phyloP scores from a whole-genome alignment of 1,140 invertebrate genomes.

The Leptinotarsa texana region DNA sequence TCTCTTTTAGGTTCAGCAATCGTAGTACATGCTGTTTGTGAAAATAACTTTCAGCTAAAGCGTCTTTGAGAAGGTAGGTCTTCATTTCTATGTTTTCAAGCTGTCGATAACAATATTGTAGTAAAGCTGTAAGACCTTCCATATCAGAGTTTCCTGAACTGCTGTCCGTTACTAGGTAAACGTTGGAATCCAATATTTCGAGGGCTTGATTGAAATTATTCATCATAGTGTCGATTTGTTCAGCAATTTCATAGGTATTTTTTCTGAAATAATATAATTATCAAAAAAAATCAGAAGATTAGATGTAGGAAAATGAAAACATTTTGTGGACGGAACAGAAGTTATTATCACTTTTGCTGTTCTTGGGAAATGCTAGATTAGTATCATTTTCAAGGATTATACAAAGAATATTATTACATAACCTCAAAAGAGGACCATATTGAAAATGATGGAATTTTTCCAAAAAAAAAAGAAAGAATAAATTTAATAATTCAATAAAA shows the following conservation, averaged over 20 bases:
- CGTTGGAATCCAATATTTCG: neutral
- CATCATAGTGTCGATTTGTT: neutral
- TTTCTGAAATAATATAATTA: neutral
- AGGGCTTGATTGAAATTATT: neutral
- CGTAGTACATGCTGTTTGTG: neutral
- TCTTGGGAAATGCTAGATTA: too few species aligned
- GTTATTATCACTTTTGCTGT: too few species aligned
- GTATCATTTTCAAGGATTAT: too few species aligned
- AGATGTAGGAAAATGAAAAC: too few species aligned
- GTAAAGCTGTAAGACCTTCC: neutral
- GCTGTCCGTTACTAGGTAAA: neutral
- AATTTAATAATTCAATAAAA: too few species aligned
- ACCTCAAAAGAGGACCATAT: too few species aligned
- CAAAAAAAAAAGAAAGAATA: too few species aligned
- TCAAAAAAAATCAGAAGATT: neutral
- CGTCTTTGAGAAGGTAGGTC: neutral
- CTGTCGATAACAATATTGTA: neutral
- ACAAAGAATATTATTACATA: too few species aligned
- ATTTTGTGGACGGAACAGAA: too few species aligned
- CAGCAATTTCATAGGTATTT: conserved; percentile 12
- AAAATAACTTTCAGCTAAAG: neutral
- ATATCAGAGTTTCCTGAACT: neutral
- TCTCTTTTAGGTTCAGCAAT: neutral
- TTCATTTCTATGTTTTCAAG: conserved; percentile 4
- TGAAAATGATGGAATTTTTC: too few species aligned